These are phyloP conservation scores for Stylophora pistillata DNA, from an alignment of 64 coral and sea anemone genomes.

Conservation along the genomic window DNA sequence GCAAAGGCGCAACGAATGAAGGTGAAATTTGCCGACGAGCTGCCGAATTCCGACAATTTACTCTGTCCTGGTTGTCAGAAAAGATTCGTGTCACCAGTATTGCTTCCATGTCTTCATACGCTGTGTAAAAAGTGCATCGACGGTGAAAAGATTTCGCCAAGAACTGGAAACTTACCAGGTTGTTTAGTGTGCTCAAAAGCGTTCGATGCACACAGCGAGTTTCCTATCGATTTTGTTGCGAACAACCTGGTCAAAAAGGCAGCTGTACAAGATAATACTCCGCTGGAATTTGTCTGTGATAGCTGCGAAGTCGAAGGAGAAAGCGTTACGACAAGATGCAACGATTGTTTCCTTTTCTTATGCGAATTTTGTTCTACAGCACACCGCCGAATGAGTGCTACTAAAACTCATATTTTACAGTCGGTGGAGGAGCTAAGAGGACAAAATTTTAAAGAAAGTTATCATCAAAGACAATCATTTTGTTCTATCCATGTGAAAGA, in stretches of 20 bases:
- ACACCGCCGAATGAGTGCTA: slow-evolving; percentile 70
- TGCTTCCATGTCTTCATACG: slow-evolving; percentile 68
- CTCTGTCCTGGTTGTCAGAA: slow-evolving; percentile 63
- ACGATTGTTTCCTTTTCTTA: slow-evolving; percentile 54
- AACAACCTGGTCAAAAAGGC: slow-evolving; percentile 70
- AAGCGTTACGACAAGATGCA: slow-evolving; percentile 57
- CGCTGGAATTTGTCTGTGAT: slow-evolving; percentile 51
- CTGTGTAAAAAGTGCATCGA: slow-evolving; percentile 73
- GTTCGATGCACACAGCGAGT: slow-evolving; percentile 59
- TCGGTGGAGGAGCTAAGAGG: slow-evolving; percentile 58
- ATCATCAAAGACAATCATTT: slow-evolving; percentile 16
- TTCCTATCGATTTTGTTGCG: slow-evolving; percentile 65
- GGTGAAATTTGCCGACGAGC: slow-evolving; percentile 63
- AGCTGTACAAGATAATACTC: slow-evolving; percentile 24
- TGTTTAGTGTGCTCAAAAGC: slow-evolving; percentile 42
- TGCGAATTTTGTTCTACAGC: slow-evolving; percentile 76
- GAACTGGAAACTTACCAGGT: slow-evolving; percentile 54
- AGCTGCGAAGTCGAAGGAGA: slow-evolving; percentile 60
- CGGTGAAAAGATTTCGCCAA: slow-evolving; percentile 30
- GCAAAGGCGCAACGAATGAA: slow-evolving; percentile 34
- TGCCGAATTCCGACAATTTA: slow-evolving; percentile 9
- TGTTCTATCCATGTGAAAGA: slow-evolving; percentile 53
- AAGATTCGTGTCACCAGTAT: slow-evolving; percentile 55
- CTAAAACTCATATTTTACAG: slow-evolving; percentile 46
- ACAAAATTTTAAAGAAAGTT: neutral